Conservation (phyloP, 2,113 vertebrate species). For the Psilopogon haemacephalus region DNA sequence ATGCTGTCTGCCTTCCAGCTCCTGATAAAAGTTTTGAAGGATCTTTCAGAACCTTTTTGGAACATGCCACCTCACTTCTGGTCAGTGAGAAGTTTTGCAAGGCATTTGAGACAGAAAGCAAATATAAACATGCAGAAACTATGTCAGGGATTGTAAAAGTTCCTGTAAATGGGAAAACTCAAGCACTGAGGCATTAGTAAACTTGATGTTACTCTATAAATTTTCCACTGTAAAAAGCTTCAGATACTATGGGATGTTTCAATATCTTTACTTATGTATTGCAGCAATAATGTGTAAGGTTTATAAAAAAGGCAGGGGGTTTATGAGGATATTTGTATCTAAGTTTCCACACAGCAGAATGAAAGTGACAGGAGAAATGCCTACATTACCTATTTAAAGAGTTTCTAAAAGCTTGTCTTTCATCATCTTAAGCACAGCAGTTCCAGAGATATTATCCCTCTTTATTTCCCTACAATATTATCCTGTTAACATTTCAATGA, state of each 20-base stretch:
- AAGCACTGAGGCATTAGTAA: not conserved
- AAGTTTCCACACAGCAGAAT: not conserved
- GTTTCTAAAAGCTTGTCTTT: not conserved
- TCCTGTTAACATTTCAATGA: not conserved
- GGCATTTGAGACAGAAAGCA: not conserved
- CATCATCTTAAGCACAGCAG: not conserved
- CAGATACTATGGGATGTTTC: not conserved
- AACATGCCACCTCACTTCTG: not conserved
- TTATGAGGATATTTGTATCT: not conserved
- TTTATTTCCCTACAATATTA: conserved; percentile 1
- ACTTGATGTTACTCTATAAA: not conserved
- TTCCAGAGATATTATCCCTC: not conserved
- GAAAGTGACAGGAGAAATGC: not conserved
- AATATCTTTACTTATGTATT: not conserved
- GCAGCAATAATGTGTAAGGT: not conserved
- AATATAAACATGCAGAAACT: not conserved
- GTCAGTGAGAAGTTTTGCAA: not conserved
- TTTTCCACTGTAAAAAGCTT: not conserved
- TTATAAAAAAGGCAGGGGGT: too few relatives aligned
- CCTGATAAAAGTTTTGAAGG: not conserved
- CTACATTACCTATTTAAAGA: conserved; percentile 7
- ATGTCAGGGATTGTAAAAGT: not conserved
- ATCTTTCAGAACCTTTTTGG: not conserved
- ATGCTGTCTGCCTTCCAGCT: not conserved
- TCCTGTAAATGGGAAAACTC: not conserved